Evolutionary conservation across 2,888 invertebrate species (phyloP), one percentile per base, ranked within the genome.

Genomic region (Pristionchus japonicus): DNA sequence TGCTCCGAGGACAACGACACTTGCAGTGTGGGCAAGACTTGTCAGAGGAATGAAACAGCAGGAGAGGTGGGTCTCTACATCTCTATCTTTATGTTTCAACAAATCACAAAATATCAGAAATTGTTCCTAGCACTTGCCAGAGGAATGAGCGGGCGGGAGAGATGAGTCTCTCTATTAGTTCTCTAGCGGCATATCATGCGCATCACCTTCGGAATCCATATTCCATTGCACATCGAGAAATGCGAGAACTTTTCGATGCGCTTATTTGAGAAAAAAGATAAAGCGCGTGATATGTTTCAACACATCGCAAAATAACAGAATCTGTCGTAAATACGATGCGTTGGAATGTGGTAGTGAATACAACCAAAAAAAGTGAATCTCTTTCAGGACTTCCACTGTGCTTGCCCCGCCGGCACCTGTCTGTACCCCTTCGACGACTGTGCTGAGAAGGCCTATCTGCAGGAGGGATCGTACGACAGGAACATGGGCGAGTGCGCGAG

Each of bases 401-500:
- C 23, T 11, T 83, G 82, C 37, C 52, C 82, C 9, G 1, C 52
- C 11, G 82, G 52, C 23, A 31, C 7, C 13, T 83, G 82, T 83
- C 49, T 83, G 34, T 83, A 83, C 20, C 82, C 82, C 20, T 31
- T 83, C 31, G 52, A 52, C 27, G 52, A 31, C 7, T 49, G 82
- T 83, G 31, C 11, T 23, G 34, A 1, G 23, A 0, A 52, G 27
- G 82, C 82, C 1, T 49, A 52, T 7, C 31, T 83, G 3, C 47
- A 47, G 15, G 82, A 43, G 23, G 52, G 27, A 2, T 57, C 77
- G 1, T 49, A 34, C 13, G 52, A 52, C 34, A 70, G 37, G 70
- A 37, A 23, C 23, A 6, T 40, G 70, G 82, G 82, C 20, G 82
- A 52, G 23, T 83, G 82, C 52, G 82, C 82, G 20, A 83, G 82